phyloP scores from a whole-genome alignment of 2,113 vertebrate genomes.

The Ammodramus savannarum region DNA sequence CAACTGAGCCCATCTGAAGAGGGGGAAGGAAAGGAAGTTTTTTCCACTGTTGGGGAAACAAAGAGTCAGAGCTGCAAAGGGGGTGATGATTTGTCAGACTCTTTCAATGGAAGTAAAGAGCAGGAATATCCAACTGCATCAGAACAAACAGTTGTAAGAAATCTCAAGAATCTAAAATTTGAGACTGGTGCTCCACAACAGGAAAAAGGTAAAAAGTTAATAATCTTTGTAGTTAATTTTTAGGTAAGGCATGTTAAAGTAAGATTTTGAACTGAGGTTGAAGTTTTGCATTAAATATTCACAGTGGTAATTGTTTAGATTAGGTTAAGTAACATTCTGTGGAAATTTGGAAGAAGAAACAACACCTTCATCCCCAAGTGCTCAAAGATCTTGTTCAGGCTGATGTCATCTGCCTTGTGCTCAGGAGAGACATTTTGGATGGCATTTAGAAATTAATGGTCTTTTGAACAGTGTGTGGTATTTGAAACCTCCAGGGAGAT shows the following conservation, averaged over 20 bases:
- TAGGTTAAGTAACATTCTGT: not conserved
- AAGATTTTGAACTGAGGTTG: not conserved
- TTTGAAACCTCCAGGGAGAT: not conserved
- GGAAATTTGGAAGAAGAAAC: not conserved
- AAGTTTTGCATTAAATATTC: not conserved
- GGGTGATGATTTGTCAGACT: not conserved
- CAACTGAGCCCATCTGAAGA: not conserved
- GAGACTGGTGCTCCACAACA: not conserved
- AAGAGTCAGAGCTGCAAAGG: not conserved
- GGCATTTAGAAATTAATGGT: slow-evolving; percentile 4
- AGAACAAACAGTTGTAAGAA: not conserved
- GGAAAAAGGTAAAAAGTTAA: not conserved
- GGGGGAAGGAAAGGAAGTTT: not conserved
- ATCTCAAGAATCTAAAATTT: not conserved
- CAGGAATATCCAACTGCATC: not conserved
- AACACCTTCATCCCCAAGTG: not conserved
- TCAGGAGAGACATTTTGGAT: not conserved
- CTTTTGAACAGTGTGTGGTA: not conserved
- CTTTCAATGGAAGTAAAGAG: not conserved
- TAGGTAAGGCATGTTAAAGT: not conserved
- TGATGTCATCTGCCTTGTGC: not conserved
- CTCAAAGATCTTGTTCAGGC: not conserved
- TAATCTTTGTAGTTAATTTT: not conserved
- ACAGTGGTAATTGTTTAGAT: not conserved
- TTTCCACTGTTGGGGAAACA: not conserved